These are phyloP conservation scores for Dynastes maya DNA, from an alignment of 2,888 invertebrate genomes.

Conservation along the genomic window DNA sequence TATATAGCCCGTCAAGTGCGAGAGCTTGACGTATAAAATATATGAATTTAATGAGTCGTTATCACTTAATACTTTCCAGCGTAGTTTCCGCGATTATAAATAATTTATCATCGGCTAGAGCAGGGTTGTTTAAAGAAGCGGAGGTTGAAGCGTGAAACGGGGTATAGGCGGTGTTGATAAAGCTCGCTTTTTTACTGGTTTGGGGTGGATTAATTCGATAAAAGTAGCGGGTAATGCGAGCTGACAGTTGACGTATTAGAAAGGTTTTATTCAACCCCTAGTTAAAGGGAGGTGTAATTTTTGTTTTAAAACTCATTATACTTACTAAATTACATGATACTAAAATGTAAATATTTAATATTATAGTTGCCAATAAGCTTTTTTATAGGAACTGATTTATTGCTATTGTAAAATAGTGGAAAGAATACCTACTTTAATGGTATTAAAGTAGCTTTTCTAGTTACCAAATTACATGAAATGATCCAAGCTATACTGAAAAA, in stretches of 20 bases:
- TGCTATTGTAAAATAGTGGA: too few species aligned
- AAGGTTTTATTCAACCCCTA: background rate
- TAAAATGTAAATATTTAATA: too few species aligned
- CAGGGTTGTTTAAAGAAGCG: background rate
- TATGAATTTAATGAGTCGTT: conserved; percentile 44
- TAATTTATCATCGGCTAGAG: conserved; percentile 20
- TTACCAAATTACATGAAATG: too few species aligned
- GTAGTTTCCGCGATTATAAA: conserved; percentile 33
- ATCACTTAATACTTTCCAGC: conserved; percentile 39
- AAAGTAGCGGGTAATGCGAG: background rate
- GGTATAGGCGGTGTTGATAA: background rate
- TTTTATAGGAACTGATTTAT: too few species aligned
- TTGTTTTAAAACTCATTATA: too few species aligned
- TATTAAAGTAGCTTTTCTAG: too few species aligned
- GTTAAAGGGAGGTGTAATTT: too few species aligned
- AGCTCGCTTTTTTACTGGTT: background rate
- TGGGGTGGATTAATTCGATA: conserved; percentile 2
- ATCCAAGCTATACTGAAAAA: too few species aligned
- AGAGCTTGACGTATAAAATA: conserved; percentile 30
- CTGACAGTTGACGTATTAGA: background rate
- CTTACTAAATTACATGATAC: too few species aligned
- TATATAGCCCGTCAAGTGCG: background rate
- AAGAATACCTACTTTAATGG: too few species aligned
- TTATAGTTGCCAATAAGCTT: too few species aligned
- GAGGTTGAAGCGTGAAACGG: background rate